These are phyloP conservation scores for Lutjanus erythropterus DNA, from an alignment of 2,113 vertebrate species.

Conservation along the genomic window DNA sequence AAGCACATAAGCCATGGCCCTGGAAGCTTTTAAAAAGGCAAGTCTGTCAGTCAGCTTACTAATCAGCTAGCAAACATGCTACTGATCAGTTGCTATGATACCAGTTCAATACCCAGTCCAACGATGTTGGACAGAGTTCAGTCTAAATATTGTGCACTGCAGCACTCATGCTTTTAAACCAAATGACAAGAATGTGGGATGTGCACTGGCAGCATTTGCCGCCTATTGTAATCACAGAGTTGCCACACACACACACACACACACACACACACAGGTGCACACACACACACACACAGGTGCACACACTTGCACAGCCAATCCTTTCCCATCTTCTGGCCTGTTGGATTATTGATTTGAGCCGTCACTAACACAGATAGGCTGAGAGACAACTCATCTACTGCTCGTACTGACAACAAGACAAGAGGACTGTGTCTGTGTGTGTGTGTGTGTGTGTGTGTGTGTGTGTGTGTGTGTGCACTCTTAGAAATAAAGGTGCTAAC, in stretches of 20 bases:
- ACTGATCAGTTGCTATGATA: slow-evolving; percentile 41
- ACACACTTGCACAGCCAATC: slow-evolving; percentile 15
- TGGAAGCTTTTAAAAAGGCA: neutral
- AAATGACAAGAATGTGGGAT: slow-evolving; percentile 4
- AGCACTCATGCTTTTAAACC: neutral
- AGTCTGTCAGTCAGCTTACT: slow-evolving; percentile 5
- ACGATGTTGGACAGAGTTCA: slow-evolving; percentile 20
- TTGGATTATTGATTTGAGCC: slow-evolving; percentile 56
- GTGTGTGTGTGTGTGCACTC: too few species aligned
- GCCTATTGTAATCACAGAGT: slow-evolving; percentile 8
- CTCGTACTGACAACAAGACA: slow-evolving; percentile 29
- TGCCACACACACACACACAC: slow-evolving; percentile 1
- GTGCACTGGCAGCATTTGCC: slow-evolving; percentile 11
- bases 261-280: too few species aligned
- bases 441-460: slow-evolving; percentile 13
- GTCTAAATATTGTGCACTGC: slow-evolving; percentile 17
- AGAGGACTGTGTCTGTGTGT: slow-evolving; percentile 9
- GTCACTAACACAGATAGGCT: slow-evolving; percentile 33
- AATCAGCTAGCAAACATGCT: slow-evolving; percentile 27
- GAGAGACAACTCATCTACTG: slow-evolving; percentile 49
- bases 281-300: slow-evolving; percentile 9
- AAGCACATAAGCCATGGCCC: too few species aligned
- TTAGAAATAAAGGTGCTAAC: too few species aligned
- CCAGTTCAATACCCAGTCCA: slow-evolving; percentile 13
- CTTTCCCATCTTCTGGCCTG: slow-evolving; percentile 23